Base-by-base conservation (phyloP, 2,797 vertebrate genomes). In the Oryzias sinensis region DNA sequence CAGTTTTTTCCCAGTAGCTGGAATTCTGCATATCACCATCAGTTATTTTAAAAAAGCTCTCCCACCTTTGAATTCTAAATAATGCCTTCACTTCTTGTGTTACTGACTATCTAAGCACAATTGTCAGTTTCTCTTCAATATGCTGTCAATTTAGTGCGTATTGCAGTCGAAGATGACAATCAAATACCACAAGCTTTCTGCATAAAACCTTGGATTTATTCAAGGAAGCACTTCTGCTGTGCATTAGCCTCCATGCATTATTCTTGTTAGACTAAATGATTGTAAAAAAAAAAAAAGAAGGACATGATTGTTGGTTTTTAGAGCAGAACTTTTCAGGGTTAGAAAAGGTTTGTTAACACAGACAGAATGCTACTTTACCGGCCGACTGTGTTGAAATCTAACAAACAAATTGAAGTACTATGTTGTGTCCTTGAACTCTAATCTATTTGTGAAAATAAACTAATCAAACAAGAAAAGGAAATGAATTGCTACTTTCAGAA, bases 341-440 rank as follows among this genome's bases (percentile, higher is more conserved):
- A 6, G n/a, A 43, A 57, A 70, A 72, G 63, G 66, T 70, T 53
- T 45, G 49, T 53, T 76, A 58, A 72, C 17, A 56, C 49, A 3
- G 49, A 64, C 62, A 70, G 71, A 60, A 70, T 48, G 14, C 15
- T 4, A 56, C 59, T 72, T 61, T 41, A 43, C 29, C 54, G 33
- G 14, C 37, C 0, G 4, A 2, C 42, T 1, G 43, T 37, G 20
- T 59, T 71, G 59, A 42, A 49, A 20, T 43, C 5, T 0, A 0
- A 50, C 46, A 74, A 79, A 75, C 60, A 76, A 76, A 68, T 43
- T 4, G 49, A 68, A 66, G n/a, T 6, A 59, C 61, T 53, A 22
- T 59, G 22, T 46, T 29, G 62, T 29, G 76, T 83, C 84, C 83
- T 82, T 88, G 75, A 74, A 60, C 51, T 60, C n/a, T 52, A 64